Conservation (phyloP, 2,113 vertebrate species). For the Phylloscopus trochiloides region DNA sequence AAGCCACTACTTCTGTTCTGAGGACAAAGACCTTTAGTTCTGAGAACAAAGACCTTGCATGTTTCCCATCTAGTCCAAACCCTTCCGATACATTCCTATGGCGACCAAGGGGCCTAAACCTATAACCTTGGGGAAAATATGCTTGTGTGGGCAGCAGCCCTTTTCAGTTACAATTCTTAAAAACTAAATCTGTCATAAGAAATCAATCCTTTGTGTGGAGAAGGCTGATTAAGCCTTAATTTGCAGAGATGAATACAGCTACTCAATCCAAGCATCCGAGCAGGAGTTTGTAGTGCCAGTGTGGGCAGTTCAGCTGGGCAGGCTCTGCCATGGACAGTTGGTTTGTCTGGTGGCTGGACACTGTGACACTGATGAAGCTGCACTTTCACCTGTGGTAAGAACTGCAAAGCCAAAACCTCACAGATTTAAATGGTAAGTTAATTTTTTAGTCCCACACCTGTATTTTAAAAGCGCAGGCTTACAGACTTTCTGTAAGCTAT, state of each 20-base stretch:
- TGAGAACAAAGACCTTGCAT: background rate
- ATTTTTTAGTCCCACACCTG: background rate
- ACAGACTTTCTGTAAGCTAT: background rate
- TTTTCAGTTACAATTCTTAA: background rate
- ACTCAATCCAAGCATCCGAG: background rate
- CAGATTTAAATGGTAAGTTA: background rate
- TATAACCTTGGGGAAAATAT: background rate
- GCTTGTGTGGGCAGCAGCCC: background rate
- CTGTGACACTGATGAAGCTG: background rate
- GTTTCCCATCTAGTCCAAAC: background rate
- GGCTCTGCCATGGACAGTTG: background rate
- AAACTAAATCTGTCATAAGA: background rate
- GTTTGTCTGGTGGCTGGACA: background rate
- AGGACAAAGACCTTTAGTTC: background rate
- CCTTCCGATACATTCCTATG: background rate
- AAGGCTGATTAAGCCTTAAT: background rate
- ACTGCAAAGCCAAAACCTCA: background rate
- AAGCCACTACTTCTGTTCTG: background rate
- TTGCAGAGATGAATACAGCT: background rate
- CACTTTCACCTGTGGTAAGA: background rate
- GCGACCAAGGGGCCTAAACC: too few relatives aligned
- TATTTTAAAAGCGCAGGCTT: background rate
- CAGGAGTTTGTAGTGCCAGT: background rate
- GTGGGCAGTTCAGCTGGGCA: background rate
- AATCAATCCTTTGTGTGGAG: background rate